Base-by-base conservation (phyloP, 1,140 invertebrate genomes). In the Acyrthosiphon pisum region DNA sequence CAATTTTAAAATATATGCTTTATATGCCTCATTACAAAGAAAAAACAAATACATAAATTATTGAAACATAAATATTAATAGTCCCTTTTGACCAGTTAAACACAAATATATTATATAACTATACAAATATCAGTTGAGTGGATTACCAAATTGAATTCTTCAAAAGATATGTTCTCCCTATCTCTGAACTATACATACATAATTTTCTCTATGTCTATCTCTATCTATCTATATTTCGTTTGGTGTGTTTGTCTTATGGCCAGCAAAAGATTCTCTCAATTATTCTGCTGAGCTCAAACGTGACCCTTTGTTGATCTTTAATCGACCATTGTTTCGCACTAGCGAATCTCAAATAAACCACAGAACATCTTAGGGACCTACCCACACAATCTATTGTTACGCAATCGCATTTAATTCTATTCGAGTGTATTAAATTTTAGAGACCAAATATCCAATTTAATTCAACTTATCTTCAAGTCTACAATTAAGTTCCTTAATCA, bases 251-350 rank as follows among this genome's bases (percentile, higher is more conserved):
- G 23, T 76, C 22, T 91, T 91, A 26, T 56, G 37, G 7, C 56
- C 26, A 30, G 56, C 4, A 76, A 91, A 41, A n/a, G 37, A 91
- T 81, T 46, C 60, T 76, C 44, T 35, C 90, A 81, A 81, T 91
- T 91, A 91, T 81, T 81, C 44, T 50, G 30, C n/a, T 41, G 30
- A 53, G 23, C 68, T 91, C 68, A 48, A 91, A 81, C 90, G 90
- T 81, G 90, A 91, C 41, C 90, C 23, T 91, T 91, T 91, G 90
- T 91, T 37, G 18, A 23, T 81, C 44, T 46, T 81, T 91, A 91
- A 91, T 91, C 68, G 90, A 91, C 68, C 90, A 91, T 91, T 91
- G 90, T 81, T 91, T 81, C 44, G 68, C 44, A 76, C 56, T 81
- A 37, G 41, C 30, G 37, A 76, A 41, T 90, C 50, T 37, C 88